Evolutionary conservation across 2,888 invertebrate species (phyloP), one percentile per base, ranked within the genome.

Genomic region (Trissolcus japonicus): DNA sequence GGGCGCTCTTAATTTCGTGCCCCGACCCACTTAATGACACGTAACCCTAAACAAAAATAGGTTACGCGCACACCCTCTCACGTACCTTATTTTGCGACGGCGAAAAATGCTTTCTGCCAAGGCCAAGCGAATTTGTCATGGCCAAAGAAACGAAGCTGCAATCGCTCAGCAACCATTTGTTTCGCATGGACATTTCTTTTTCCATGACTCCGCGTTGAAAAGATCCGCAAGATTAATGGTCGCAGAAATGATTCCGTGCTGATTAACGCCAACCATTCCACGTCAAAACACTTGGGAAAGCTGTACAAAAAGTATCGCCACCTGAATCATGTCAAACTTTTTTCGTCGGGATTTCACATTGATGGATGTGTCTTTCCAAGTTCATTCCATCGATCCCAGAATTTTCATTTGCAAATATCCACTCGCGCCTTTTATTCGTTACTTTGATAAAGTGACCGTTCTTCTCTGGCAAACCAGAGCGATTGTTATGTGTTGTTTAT

Each of bases 21-120:
- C 53, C 16, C 60, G 73, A 60, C 60, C 73, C 60, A 55, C 61
- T 72, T 65, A 59, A 65, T 59, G 56, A 57, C 62, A 48, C n/a
- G 41, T 69, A 62, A 57, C 63, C 71, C 63, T 63, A 51, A 71
- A 63, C 71, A 50, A 55, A 73, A 60, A 66, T 66, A 41, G 65
- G 71, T 51, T 71, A 57, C 19, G n/a, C n/a, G n/a, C 0, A 25
- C 55, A 25, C 7, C 14, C 66, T 57, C 55, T 48, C 21, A 1
- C 35, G 35, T 9, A 13, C 48, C 19, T 19, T n/a, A n/a, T n/a
- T 35, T 35, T 16, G 1, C 25, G 40, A 14, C n/a, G 13, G 25
- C 54, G 48, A 59, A 56, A 67, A 59, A 67, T 67, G 41, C 35
- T 55, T n/a, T 4, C 48, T 1, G 21, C 6, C 11, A 61, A 3